Base-by-base conservation (phyloP, 2,888 invertebrate genomes). In the Drosophila mulleri region DNA sequence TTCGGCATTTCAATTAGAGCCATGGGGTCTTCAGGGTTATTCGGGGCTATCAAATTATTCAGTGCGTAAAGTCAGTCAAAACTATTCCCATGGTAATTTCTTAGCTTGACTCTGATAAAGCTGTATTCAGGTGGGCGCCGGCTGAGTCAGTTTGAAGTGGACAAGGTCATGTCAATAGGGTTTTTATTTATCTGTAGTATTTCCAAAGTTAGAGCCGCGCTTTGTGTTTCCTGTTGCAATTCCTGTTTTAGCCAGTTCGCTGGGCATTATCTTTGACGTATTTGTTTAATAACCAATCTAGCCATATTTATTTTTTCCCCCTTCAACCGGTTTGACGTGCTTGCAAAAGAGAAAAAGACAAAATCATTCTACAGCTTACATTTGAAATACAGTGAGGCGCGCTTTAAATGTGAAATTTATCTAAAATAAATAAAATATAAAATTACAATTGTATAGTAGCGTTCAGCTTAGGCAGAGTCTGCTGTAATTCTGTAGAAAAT, bases 251-350 rank as follows among this genome's bases (percentile, higher is more conserved):
- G 67, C 80, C 73, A 64, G 75, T 78, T 73, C 18, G 16, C 54
- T 68, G 48, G 62, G 65, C 53, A 70, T 50, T 77, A 44, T 54
- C 41, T 65, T 66, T 58, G 64, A 41, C 53, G 45, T 61, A 57
- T 63, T 69, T 67, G 59, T 32, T 62, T 67, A 60, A 56, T 66
- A 79, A 61, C 52, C 67, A 54, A 64, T 66, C 66, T 48, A n/a
- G 62, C 72, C 66, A 75, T 75, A 73, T 75, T 71, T 78, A 64
- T 48, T 0, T 61, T 48, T 53, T 32, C 11, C 6, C 1, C 65
- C 14, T 4, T 1, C 62, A 78, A 83, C 82, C 84, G 82, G 82
- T 87, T 87, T 78, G 45, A 52, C 37, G 20, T 60, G 67, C 67
- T 81, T n/a, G n/a, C 39, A 41, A 39, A 26, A 54, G 37, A 63